A percentile compares a stretch with the other conserved stretches of the same genome.
These are phyloP conservation scores for Aptenodytes patagonicus DNA, from an alignment of 2,113 vertebrate genomes.

Conservation along the genomic window DNA sequence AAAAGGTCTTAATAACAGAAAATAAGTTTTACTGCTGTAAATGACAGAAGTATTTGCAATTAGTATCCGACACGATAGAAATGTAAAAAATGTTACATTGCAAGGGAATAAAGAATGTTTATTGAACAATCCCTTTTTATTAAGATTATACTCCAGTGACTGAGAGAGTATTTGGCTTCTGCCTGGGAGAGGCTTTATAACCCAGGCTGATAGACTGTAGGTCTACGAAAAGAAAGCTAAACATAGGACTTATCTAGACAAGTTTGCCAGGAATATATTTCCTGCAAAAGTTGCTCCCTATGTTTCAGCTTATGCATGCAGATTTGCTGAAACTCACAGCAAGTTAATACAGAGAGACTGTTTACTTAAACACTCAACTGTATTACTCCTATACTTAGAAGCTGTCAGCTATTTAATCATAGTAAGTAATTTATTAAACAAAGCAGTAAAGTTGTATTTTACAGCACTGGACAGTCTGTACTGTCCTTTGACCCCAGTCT, in stretches of 20 bases:
- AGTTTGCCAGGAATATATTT: neutral
- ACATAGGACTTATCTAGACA: neutral
- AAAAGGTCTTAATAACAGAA: neutral
- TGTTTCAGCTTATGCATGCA: neutral
- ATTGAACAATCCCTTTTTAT: neutral
- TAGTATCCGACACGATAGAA: neutral
- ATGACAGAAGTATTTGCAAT: neutral
- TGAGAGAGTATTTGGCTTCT: neutral
- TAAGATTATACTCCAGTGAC: neutral
- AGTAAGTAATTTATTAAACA: slow-evolving; percentile 59
- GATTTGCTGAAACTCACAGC: neutral
- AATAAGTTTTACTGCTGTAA: neutral
- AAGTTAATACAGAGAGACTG: neutral
- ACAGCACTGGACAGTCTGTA: slow-evolving; percentile 12
- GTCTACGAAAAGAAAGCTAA: neutral
- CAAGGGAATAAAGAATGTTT: neutral
- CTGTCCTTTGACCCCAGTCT: slow-evolving; percentile 58
- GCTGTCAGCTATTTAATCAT: slow-evolving; percentile 12
- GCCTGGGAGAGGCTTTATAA: neutral
- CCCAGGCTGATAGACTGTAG: neutral
- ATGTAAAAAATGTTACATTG: neutral
- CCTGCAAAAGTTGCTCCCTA: neutral
- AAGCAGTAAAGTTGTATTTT: slow-evolving; percentile 16
- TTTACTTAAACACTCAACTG: neutral
- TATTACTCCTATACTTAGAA: neutral